These are phyloP conservation scores for Philaethria dido DNA, from an alignment of 2,888 invertebrate species.

Conservation along the genomic window DNA sequence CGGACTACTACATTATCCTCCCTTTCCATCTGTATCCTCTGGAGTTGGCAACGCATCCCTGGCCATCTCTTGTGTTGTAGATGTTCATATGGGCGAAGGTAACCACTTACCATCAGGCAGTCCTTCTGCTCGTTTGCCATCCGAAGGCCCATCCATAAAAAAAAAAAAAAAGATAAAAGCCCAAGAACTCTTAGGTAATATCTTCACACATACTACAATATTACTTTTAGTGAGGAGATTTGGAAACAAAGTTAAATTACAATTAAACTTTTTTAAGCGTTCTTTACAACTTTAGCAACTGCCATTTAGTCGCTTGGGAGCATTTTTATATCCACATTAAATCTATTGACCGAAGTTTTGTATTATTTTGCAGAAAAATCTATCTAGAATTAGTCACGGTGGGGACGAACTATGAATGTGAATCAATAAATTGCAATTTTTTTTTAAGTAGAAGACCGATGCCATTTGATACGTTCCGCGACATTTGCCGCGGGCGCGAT, in stretches of 20 bases:
- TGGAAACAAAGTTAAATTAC: too few relatives aligned
- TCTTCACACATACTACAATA: too few relatives aligned
- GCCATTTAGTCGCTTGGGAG: conserved; percentile 24
- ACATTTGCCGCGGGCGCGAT: conserved; percentile 71
- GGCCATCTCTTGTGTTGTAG: too few relatives aligned
- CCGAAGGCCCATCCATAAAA: too few relatives aligned
- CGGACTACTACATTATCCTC: too few relatives aligned
- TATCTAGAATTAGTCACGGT: conserved; percentile 57
- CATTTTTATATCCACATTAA: conserved; percentile 40
- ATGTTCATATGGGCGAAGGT: too few relatives aligned
- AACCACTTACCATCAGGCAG: too few relatives aligned
- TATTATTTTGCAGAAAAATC: conserved; percentile 51
- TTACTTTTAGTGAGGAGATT: background rate
- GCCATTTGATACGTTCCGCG: conserved; percentile 69
- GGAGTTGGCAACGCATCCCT: too few relatives aligned
- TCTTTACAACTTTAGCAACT: conserved; percentile 4
- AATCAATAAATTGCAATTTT: conserved; percentile 70
- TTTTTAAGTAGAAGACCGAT: conserved; percentile 65
- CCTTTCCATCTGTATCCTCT: too few relatives aligned
- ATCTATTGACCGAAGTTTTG: conserved; percentile 51
- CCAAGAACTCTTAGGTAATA: too few relatives aligned
- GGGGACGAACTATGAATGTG: conserved; percentile 46
- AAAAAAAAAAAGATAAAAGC: too few relatives aligned
- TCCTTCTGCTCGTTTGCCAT: too few relatives aligned
- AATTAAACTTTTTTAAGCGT: background rate